Evolutionary conservation across 2,888 invertebrate species (phyloP), one percentile per base, ranked within the genome.

Genomic region (Lagria hirta): DNA sequence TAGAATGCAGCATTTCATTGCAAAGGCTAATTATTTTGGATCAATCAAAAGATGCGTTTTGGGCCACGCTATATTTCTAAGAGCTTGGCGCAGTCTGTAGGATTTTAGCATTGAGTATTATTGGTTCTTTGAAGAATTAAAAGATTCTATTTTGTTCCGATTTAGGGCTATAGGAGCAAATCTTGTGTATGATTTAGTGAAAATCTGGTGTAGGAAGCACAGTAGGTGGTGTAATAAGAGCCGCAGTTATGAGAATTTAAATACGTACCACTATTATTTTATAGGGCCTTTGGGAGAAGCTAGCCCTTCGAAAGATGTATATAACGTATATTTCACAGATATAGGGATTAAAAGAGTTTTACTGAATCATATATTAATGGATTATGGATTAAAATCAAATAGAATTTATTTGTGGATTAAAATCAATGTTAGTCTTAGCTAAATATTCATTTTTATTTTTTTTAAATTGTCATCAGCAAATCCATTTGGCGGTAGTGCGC

Each of bases 161-260:
- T n/a, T n/a, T n/a, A n/a, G n/a, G n/a, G n/a, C n/a, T n/a, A n/a
- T n/a, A n/a, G n/a, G n/a, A n/a, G n/a, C n/a, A 40, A 40, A 54
- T 56, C 57, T 55, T 54, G 49, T 57, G 50, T 53, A 58, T 59
- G 59, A 60, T 60, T 60, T 54, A 60, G 49, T 53, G 43, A 49
- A 51, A 60, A 59, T 61, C 57, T 59, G 58, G 58, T 27, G 33
- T 42, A 45, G 41, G 35, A 46, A 46, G 35, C 50, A 57, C 55
- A 61, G 59, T 61, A 61, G 59, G 54, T 54, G 55, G 58, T 55
- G 57, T 55, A 58, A 57, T 47, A 58, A 58, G 56, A 55, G 52
- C 53, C 51, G 56, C 52, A 57, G 55, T 62, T 62, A 61, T 60
- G 62, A 57, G 58, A 58, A 60, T 62, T 62, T 62, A 62, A 63